Evolutionary conservation across 2,888 invertebrate genomes (phyloP).

Genomic region (Limnephilus auricula): DNA sequence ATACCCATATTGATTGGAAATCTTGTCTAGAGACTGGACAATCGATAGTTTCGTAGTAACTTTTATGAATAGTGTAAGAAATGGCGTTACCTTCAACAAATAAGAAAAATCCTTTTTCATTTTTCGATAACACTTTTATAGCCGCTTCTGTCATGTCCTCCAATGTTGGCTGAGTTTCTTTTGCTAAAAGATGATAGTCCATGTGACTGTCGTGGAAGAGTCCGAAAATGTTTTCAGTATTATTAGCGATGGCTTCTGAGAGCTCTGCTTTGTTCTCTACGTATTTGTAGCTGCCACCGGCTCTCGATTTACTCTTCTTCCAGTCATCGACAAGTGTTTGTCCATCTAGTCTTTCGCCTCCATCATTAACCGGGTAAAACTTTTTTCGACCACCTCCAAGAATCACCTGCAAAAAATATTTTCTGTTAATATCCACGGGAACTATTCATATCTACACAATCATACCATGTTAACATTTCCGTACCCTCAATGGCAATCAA

Average conservation of each 20-base stretch:
- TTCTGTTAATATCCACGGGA: background rate
- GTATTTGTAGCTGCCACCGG: conserved; percentile 70
- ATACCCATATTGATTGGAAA: too few species aligned
- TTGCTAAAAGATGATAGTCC: conserved; percentile 73
- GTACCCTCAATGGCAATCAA: too few species aligned
- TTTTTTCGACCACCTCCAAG: conserved; percentile 79
- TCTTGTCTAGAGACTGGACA: too few species aligned
- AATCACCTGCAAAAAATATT: conserved; percentile 69
- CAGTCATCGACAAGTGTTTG: conserved; percentile 80
- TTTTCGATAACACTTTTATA: conserved; percentile 77
- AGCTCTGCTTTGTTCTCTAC: conserved; percentile 76
- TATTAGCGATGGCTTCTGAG: conserved; percentile 71
- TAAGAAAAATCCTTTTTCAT: conserved; percentile 80
- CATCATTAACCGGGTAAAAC: conserved; percentile 75
- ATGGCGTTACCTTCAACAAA: conserved; percentile 75
- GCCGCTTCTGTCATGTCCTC: conserved; percentile 81
- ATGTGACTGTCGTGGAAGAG: conserved; percentile 75
- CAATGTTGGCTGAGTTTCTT: conserved; percentile 77
- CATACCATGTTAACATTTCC: too few species aligned
- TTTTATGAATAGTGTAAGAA: background rate
- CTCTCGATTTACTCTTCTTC: conserved; percentile 71
- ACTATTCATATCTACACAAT: background rate
- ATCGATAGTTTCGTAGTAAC: too few species aligned
- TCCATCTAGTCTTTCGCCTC: conserved; percentile 74
- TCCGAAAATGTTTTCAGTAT: conserved; percentile 75